A percentile compares a stretch with the other conserved stretches of the same genome.
Conservation (phyloP, 2,113 vertebrate species). For the Cyprichromis sp. region DNA sequence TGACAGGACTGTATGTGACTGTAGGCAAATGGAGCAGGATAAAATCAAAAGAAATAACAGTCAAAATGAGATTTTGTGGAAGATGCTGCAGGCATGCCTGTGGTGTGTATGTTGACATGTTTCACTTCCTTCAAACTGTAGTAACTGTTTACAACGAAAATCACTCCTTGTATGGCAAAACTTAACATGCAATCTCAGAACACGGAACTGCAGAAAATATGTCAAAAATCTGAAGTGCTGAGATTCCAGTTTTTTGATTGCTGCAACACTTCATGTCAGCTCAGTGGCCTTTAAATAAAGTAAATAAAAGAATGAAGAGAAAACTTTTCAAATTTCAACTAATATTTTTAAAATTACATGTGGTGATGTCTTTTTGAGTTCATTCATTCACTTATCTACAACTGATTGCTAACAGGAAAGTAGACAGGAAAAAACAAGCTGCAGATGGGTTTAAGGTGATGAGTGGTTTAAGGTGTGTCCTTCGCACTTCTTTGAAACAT, state of each 20-base stretch:
- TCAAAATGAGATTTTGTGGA: not conserved
- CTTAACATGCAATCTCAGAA: not conserved
- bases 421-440: not conserved
- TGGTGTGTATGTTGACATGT: not conserved
- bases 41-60: not conserved
- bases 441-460: not conserved
- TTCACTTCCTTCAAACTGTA: not conserved
- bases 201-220: not conserved
- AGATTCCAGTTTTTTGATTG: not conserved
- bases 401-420: not conserved
- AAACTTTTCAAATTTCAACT: accelerated
- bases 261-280: not conserved
- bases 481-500: accelerated
- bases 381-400: not conserved
- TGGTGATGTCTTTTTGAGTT: not conserved
- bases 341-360: not conserved
- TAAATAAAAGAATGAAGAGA: not conserved
- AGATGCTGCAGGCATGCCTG: not conserved
- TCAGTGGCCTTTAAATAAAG: not conserved
- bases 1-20: not conserved
- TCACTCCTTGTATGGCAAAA: not conserved
- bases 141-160: not conserved
- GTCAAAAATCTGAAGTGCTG: not conserved
- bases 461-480: not conserved
- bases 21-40: not conserved